phyloP scores from a whole-genome alignment of 2,797 vertebrate genomes.

The Rhabdomys pumilio region DNA sequence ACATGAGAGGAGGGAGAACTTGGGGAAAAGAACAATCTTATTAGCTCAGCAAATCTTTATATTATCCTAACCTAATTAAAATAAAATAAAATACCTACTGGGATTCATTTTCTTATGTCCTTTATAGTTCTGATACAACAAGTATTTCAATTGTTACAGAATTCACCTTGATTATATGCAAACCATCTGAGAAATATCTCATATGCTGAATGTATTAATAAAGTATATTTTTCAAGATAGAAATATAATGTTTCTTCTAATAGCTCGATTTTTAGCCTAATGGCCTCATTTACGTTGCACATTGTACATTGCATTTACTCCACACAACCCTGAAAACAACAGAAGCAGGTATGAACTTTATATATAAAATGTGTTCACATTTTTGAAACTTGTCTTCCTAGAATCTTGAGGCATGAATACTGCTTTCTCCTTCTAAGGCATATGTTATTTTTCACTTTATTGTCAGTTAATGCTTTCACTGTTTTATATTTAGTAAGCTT shows the following conservation, averaged over 20 bases:
- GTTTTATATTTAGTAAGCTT: neutral
- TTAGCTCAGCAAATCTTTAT: neutral
- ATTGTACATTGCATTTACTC: neutral
- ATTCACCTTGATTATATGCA: neutral
- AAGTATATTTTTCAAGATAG: neutral
- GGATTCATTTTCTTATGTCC: neutral
- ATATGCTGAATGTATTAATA: neutral
- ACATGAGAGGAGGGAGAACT: neutral
- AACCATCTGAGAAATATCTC: neutral
- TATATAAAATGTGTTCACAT: neutral
- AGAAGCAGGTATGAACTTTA: neutral
- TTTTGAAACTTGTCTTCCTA: neutral
- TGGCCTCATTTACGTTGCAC: neutral
- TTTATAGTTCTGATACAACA: neutral
- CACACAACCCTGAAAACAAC: neutral
- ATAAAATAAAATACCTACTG: neutral
- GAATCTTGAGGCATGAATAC: neutral
- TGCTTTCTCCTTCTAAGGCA: neutral
- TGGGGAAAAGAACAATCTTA: neutral
- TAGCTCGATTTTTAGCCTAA: neutral
- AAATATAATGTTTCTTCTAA: neutral
- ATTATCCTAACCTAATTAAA: neutral
- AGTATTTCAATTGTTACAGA: neutral
- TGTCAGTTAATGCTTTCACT: constrained; percentile 27
- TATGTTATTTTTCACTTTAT: constrained; percentile 3